Conservation (phyloP, 2,888 invertebrate species). For the Metallyticus violacea region DNA sequence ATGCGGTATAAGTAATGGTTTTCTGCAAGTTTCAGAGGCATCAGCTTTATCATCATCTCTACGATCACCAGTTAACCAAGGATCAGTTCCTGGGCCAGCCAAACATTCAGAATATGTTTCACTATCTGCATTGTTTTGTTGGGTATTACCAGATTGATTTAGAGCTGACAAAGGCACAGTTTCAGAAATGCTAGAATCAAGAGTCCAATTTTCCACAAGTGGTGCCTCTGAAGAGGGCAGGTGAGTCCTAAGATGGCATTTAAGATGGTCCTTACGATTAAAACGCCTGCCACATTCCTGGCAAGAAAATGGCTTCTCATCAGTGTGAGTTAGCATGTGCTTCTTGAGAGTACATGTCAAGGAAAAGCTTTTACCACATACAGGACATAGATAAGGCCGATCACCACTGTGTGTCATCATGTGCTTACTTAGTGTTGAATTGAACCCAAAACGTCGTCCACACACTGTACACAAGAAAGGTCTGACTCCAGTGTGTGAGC, state of each 20-base stretch:
- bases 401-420: slow-evolving; percentile 15
- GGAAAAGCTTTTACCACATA: slow-evolving; percentile 3
- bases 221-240: not conserved
- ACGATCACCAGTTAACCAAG: not conserved
- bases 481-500: slow-evolving; percentile 1
- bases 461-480: slow-evolving; percentile 12
- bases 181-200: not conserved
- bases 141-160: not conserved
- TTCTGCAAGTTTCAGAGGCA: not conserved
- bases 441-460: slow-evolving; percentile 2
- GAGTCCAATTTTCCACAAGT: not conserved
- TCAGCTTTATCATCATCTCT: too few relatives aligned
- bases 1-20: not conserved
- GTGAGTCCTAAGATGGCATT: slow-evolving; percentile 1
- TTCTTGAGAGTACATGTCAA: slow-evolving; percentile 5
- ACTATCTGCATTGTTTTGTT: not conserved
- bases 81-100: not conserved
- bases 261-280: slow-evolving; percentile 12
- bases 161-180: not conserved
- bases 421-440: slow-evolving; percentile 2
- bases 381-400: not conserved
- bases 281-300: slow-evolving; percentile 9
- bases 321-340: slow-evolving; percentile 1
- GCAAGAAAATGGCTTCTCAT: slow-evolving; percentile 4
- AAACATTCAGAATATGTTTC: not conserved